Evolutionary conservation across 2,797 vertebrate species (phyloP), one percentile per base, ranked within the genome.

Genomic region (Helostoma temminkii): DNA sequence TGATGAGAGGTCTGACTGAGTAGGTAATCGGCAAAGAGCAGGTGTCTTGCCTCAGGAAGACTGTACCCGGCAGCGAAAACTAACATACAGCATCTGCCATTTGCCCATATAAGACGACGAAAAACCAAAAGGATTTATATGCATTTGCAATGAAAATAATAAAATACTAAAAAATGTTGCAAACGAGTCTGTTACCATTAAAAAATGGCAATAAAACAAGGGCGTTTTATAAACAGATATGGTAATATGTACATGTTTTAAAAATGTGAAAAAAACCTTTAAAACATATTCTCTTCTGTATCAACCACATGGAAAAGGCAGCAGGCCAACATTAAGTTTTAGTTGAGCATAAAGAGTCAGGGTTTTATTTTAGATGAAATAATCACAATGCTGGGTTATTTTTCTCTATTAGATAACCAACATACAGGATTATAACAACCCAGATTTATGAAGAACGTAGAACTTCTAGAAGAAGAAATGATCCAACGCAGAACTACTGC

Each of bases 21-120:
- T 53, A 74, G 62, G 81, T 89, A 80, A 85, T 88, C 67, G 86
- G 77, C 64, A 65, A 56, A 76, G 77, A 81, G 74, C 85, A 89
- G 84, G 81, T 86, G 87, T 71, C 53, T 49, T 58, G 79, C 73
- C 76, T 53, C 12, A 18, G 76, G 84, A 53, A 66, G 72, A 67
- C 36, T 64, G 53, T 71, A 61, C 25, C 50, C 28, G 2, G 12
- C 65, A 30, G 45, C 22, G 12, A 63, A 71, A 56, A 72, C 71
- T 74, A 79, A 83, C 59, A n/a, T 39, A 56, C 9, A 61, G 72
- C 61, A 80, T 73, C 57, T 64, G n/a, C 19, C 15, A 11, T 42
- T 21, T 42, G 36, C 24, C 30, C 14, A n/a, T 61, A 16, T 11
- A 7, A 41, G 15, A 19, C 5, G 34, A 37, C 43, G 1, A 45